Evolutionary conservation across 2,888 invertebrate species (phyloP).

Genomic region (Synergus itoensis): DNA sequence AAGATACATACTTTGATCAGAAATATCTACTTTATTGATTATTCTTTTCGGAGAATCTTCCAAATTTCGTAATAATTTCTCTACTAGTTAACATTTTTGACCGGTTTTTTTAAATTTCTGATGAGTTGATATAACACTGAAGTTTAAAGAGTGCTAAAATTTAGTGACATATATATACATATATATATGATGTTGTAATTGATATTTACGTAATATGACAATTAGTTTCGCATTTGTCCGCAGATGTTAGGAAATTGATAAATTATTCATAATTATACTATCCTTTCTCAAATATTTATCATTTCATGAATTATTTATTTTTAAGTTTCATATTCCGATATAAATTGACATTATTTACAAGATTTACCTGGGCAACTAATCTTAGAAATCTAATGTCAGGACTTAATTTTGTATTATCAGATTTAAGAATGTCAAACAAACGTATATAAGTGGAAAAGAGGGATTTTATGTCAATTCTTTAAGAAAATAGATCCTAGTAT

Average conservation of each 20-base stretch:
- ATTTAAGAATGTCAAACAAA: neutral
- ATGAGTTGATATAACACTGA: too few relatives aligned
- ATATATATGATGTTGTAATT: neutral
- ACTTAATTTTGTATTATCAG: neutral
- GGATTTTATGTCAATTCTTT: neutral
- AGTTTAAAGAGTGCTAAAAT: too few relatives aligned
- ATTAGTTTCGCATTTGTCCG: neutral
- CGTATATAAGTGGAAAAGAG: neutral
- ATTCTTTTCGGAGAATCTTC: neutral
- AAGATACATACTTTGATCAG: neutral
- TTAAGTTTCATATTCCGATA: neutral
- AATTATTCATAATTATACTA: neutral
- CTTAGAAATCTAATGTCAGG: neutral
- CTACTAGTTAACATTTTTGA: neutral
- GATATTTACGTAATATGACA: neutral
- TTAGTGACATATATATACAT: too few relatives aligned
- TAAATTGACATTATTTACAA: neutral
- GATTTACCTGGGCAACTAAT: neutral
- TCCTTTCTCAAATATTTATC: neutral
- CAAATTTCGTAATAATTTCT: neutral
- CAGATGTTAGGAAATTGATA: neutral
- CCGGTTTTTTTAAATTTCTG: neutral
- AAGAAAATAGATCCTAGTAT: neutral
- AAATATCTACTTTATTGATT: neutral
- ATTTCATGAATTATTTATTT: too few relatives aligned